phyloP scores from a whole-genome alignment of 2,888 invertebrate genomes.

The Apodemia mormo region DNA sequence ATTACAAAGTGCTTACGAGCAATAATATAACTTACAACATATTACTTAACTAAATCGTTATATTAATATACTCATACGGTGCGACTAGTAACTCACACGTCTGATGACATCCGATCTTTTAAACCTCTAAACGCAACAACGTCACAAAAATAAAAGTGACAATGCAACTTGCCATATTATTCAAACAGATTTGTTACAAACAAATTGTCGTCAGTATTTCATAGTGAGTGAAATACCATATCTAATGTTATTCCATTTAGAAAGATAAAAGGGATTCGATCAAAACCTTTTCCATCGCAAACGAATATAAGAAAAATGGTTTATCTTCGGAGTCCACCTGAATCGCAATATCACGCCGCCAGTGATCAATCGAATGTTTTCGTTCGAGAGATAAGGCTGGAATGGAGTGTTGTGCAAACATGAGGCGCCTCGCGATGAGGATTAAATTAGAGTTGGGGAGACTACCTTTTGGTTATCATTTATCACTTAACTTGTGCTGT shows the following conservation, averaged over 20 bases:
- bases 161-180: too few relatives aligned
- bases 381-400: neutral
- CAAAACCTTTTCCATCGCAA: neutral
- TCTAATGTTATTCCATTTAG: slow-evolving; percentile 1
- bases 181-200: too few relatives aligned
- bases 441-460: neutral
- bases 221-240: neutral
- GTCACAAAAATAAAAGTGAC: neutral
- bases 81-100: too few relatives aligned
- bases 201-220: too few relatives aligned
- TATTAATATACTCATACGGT: too few relatives aligned
- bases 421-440: neutral
- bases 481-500: neutral
- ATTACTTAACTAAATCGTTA: too few relatives aligned
- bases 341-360: slow-evolving; percentile 1
- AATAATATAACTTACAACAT: too few relatives aligned
- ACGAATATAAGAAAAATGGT: slow-evolving; percentile 12
- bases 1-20: too few relatives aligned
- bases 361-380: slow-evolving; percentile 8
- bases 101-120: too few relatives aligned
- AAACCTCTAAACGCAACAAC: neutral
- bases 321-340: neutral
- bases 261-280: slow-evolving; percentile 10
- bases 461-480: slow-evolving; percentile 1
- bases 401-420: slow-evolving; percentile 2